phyloP scores from a whole-genome alignment of 2,888 invertebrate species.

The Lasioglossum leucozonium region DNA sequence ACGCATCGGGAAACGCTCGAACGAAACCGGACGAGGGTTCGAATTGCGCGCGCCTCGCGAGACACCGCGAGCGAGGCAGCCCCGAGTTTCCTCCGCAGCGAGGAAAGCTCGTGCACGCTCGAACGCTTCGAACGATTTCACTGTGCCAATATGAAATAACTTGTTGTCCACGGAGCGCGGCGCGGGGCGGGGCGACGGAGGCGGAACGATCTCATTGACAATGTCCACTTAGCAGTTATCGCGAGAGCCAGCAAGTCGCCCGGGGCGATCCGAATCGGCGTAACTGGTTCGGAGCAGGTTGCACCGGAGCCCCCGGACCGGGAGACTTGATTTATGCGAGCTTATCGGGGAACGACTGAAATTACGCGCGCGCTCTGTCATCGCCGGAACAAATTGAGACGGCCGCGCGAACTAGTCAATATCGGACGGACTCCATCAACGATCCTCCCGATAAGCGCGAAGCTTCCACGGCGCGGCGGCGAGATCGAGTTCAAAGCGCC shows the following conservation, averaged over 20 bases:
- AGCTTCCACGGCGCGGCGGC: background rate
- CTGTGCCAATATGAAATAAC: background rate
- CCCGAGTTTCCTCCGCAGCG: background rate
- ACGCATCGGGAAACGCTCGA: conserved; percentile 19
- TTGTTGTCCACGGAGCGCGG: background rate
- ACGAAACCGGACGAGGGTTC: background rate
- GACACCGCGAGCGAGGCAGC: background rate
- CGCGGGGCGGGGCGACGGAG: background rate
- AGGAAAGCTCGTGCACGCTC: conserved; percentile 22
- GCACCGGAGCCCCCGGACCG: conserved; percentile 26
- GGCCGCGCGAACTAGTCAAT: conserved; percentile 16
- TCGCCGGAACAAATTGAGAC: conserved; percentile 51
- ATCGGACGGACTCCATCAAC: background rate
- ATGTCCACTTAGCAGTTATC: conserved; percentile 44
- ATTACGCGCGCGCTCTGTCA: conserved; percentile 60
- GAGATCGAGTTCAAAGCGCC: background rate
- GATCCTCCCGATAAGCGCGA: background rate
- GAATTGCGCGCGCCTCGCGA: background rate
- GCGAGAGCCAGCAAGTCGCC: conserved; percentile 26
- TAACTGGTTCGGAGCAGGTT: conserved; percentile 61
- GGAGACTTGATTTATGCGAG: conserved; percentile 60
- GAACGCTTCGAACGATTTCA: conserved; percentile 26
- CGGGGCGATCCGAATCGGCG: conserved; percentile 50
- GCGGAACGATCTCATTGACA: conserved; percentile 46
- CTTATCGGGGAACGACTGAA: conserved; percentile 60